A percentile compares a stretch with the other conserved stretches of the same genome.
Evolutionary conservation across 2,797 vertebrate species (phyloP).

Genomic region (Taeniopygia guttata): DNA sequence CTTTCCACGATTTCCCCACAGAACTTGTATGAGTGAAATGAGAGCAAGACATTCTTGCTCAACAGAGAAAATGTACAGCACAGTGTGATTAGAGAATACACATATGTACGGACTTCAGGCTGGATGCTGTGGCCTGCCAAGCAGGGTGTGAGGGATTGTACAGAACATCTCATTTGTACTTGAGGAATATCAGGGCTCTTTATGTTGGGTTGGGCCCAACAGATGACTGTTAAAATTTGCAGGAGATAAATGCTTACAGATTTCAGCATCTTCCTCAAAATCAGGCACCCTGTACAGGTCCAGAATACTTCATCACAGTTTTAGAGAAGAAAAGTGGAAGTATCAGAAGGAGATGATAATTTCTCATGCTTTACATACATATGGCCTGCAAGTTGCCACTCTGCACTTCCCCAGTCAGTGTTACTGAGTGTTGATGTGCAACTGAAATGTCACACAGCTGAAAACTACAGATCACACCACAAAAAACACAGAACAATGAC

Average conservation of each 20-base stretch:
- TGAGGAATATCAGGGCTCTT: background rate
- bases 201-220: background rate
- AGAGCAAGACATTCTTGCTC: background rate
- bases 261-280: background rate
- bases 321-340: background rate
- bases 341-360: background rate
- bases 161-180: background rate
- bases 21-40: background rate
- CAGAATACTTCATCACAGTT: background rate
- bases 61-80: background rate
- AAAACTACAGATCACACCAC: background rate
- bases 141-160: background rate
- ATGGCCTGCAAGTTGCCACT: background rate
- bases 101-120: background rate
- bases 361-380: background rate
- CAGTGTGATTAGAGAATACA: background rate
- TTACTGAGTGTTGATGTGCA: background rate
- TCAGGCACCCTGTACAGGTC: background rate
- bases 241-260: background rate
- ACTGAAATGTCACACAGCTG: background rate
- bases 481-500: background rate
- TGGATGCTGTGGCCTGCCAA: background rate
- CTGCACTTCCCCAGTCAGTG: background rate
- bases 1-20: slow-evolving; percentile 3
- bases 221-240: background rate